Conservation (phyloP, 2,113 vertebrate genomes). For the Phylloscopus trochilus region DNA sequence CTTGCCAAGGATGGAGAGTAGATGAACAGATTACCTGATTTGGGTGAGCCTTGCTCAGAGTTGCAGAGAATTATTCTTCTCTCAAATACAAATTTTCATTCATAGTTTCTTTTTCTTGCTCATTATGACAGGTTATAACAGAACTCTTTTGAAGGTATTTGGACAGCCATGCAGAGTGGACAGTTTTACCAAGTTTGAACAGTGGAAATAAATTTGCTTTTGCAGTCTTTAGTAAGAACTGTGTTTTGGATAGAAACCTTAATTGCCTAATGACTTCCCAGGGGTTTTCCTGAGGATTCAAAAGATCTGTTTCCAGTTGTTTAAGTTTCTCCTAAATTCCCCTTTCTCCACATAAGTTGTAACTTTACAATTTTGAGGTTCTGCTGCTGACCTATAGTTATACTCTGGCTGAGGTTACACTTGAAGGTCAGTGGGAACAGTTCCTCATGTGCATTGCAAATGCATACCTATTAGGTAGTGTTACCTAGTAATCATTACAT, state of each 20-base stretch:
- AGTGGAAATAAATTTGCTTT: neutral
- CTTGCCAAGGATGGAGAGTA: neutral
- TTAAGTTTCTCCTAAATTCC: neutral
- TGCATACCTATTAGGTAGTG: neutral
- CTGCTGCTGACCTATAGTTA: neutral
- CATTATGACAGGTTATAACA: neutral
- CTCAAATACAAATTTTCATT: neutral
- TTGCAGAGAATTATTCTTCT: neutral
- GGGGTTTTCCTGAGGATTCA: neutral
- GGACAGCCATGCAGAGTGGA: neutral
- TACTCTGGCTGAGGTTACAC: neutral
- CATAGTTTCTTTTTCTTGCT: neutral
- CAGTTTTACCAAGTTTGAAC: neutral
- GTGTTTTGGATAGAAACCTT: neutral
- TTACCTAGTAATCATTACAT: neutral
- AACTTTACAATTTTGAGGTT: neutral
- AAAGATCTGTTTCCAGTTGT: neutral
- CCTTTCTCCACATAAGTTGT: neutral
- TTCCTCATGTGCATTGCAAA: constrained; percentile 52
- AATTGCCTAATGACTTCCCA: neutral
- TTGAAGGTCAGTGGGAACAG: constrained; percentile 32
- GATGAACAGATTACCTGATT: neutral
- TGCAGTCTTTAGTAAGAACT: neutral
- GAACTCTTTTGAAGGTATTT: neutral
- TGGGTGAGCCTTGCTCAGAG: neutral